Percentiles rank a stretch among this genome's conserved stretches.
phyloP scores from a whole-genome alignment of 2,797 vertebrate species.

The Acridotheres tristis region DNA sequence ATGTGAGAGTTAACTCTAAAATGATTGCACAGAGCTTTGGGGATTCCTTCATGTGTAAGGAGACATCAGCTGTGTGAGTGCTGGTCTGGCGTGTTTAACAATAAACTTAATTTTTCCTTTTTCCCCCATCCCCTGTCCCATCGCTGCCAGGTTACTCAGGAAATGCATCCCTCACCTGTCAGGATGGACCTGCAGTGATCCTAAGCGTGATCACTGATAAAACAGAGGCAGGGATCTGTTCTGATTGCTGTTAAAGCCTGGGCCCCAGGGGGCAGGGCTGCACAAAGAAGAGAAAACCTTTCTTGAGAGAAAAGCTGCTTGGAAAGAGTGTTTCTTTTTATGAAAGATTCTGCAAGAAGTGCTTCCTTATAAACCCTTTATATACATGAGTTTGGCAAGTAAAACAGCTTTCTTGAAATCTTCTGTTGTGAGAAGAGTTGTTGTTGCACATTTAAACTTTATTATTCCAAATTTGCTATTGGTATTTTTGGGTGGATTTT shows the following conservation, averaged over 20 bases:
- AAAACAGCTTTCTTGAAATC: not conserved
- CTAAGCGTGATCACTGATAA: too few relatives aligned
- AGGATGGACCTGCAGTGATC: not conserved
- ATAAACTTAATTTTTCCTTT: not conserved
- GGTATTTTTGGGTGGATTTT: too few relatives aligned
- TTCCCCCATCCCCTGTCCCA: not conserved
- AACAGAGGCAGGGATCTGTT: not conserved
- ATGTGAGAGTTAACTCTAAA: not conserved
- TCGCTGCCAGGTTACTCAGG: not conserved
- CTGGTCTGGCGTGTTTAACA: not conserved
- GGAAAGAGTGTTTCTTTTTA: too few relatives aligned
- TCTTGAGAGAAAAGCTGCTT: too few relatives aligned
- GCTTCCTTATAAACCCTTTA: not conserved
- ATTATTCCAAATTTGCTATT: not conserved
- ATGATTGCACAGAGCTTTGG: not conserved
- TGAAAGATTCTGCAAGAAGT: not conserved
- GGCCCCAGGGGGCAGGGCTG: not conserved
- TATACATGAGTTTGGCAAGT: accelerated
- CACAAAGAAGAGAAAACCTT: not conserved
- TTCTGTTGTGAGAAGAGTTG: not conserved
- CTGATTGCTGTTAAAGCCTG: not conserved
- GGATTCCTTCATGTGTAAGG: not conserved
- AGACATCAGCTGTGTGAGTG: accelerated
- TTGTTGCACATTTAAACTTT: not conserved
- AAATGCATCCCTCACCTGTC: too few relatives aligned